These are phyloP conservation scores for Hypomecis atomaria DNA, from an alignment of 2,888 invertebrate species.

Conservation along the genomic window DNA sequence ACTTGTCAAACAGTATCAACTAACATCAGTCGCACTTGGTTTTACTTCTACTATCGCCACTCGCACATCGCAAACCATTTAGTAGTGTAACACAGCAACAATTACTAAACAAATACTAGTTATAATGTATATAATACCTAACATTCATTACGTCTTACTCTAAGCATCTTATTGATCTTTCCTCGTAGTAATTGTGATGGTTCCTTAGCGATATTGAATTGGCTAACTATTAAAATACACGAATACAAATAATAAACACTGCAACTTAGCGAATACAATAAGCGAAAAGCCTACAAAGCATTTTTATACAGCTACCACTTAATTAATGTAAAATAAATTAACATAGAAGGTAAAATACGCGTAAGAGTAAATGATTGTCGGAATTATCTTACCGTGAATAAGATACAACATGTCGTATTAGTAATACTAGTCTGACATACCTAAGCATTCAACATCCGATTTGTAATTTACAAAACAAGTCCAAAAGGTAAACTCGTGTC, in stretches of 20 bases:
- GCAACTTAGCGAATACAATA: slow-evolving; percentile 67
- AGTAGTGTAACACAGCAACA: slow-evolving; percentile 73
- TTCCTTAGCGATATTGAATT: slow-evolving; percentile 72
- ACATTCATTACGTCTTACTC: slow-evolving; percentile 71
- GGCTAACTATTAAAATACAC: slow-evolving; percentile 75
- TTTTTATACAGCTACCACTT: slow-evolving; percentile 76
- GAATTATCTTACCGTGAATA: slow-evolving; percentile 54
- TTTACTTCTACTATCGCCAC: slow-evolving; percentile 57
- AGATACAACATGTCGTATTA: slow-evolving; percentile 48
- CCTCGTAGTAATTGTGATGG: slow-evolving; percentile 76
- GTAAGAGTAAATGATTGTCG: slow-evolving; percentile 56
- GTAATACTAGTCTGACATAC: slow-evolving; percentile 52
- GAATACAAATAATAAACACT: slow-evolving; percentile 68
- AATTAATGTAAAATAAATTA: slow-evolving; percentile 75
- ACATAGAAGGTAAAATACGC: slow-evolving; percentile 43
- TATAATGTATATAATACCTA: slow-evolving; percentile 62
- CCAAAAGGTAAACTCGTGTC: slow-evolving; percentile 43
- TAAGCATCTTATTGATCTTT: slow-evolving; percentile 69
- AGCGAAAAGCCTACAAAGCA: slow-evolving; percentile 72
- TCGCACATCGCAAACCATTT: slow-evolving; percentile 61
- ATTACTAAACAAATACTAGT: slow-evolving; percentile 73
- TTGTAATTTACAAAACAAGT: slow-evolving; percentile 44
- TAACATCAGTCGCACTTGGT: slow-evolving; percentile 76
- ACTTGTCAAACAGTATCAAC: slow-evolving; percentile 78
- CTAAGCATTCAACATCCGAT: slow-evolving; percentile 44